Base-by-base conservation (phyloP, 2,113 vertebrate genomes). In the Mesoclemmys tuberculata region DNA sequence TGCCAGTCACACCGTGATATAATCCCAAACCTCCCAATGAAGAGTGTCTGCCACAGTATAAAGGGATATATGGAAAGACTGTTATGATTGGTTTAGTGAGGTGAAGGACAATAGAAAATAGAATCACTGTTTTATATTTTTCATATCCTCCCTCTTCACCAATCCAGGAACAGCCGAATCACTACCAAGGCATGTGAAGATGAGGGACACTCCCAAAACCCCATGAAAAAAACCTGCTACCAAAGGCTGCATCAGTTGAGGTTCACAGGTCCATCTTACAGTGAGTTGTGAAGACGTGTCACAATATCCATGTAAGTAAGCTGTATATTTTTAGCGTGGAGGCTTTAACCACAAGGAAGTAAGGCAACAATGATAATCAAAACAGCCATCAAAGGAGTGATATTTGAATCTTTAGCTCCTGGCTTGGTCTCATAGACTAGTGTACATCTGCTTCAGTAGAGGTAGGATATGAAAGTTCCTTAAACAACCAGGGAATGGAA, bases 141-240 rank as follows among this genome's bases (percentile, higher is more conserved):
- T 3, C 38, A 31, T 12, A 77, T 26, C n/a, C 16, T 49, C 38
- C 29, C 2, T 83, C 51, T 26, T 0, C 4, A 56, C 41, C 26
- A 27, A 77, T 26, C 12, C 26, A 46, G 55, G 52, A 64, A 18
- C 49, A 86, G 58, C 49, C 29, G 56, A 0, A 0, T 68, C 8
- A 82, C 61, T 14, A 21, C 18, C 48, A 82, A 51, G 18, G 9
- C 0, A 1, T 10, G 31, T 77, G 79, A 81, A 56, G n/a, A 71
- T 38, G n/a, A 71, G 75, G 31, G 1, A 18, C 79, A 19, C 44
- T 41, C 3, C 0, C 7, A 19, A 48, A 31, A 68, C 0, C 1
- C 41, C 21, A 84, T 38, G 26, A 87, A 71, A 38, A 26, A 80
- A 51, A 84, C 14, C 2, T 2, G 10, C 1, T 90, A 10, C 27